Percentiles rank a stretch among this genome's conserved stretches.
These are phyloP conservation scores for Crotalus tigris DNA, from an alignment of 2,113 vertebrate genomes.

Conservation along the genomic window DNA sequence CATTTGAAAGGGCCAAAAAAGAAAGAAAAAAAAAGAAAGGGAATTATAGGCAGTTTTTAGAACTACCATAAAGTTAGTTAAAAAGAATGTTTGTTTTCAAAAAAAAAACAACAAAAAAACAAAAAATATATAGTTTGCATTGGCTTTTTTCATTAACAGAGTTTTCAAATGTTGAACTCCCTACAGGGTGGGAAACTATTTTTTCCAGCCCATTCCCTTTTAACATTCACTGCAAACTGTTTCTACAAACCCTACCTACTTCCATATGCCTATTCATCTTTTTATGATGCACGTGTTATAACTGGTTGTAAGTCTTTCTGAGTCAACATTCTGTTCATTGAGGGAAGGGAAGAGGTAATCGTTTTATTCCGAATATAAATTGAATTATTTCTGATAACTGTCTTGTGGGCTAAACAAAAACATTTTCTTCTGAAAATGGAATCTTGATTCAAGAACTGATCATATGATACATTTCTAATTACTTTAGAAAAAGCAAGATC, in stretches of 20 bases:
- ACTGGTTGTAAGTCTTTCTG: conserved; percentile 6
- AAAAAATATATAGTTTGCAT: conserved; percentile 50
- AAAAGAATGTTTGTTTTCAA: conserved; percentile 32
- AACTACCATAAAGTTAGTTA: conserved; percentile 57
- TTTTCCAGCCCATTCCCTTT: conserved; percentile 46
- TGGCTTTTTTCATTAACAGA: conserved; percentile 53
- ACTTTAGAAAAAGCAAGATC: not conserved
- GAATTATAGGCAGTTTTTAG: conserved; percentile 56
- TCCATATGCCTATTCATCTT: not conserved
- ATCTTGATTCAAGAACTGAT: not conserved
- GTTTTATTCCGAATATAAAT: not conserved
- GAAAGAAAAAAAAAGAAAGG: conserved; percentile 44
- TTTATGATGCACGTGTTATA: not conserved
- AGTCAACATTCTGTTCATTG: not conserved
- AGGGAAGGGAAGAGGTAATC: not conserved
- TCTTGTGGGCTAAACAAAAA: not conserved
- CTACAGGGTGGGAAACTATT: conserved; percentile 59
- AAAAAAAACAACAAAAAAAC: conserved; percentile 29
- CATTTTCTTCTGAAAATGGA: not conserved
- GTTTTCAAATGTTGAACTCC: conserved; percentile 64
- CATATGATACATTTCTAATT: not conserved
- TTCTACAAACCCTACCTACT: conserved; percentile 42
- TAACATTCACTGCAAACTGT: conserved; percentile 50
- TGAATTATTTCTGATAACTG: conserved; percentile 8
- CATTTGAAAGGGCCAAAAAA: conserved; percentile 58